Evolutionary conservation across 1,140 invertebrate genomes (phyloP).

Genomic region (Archivesica marissinica): DNA sequence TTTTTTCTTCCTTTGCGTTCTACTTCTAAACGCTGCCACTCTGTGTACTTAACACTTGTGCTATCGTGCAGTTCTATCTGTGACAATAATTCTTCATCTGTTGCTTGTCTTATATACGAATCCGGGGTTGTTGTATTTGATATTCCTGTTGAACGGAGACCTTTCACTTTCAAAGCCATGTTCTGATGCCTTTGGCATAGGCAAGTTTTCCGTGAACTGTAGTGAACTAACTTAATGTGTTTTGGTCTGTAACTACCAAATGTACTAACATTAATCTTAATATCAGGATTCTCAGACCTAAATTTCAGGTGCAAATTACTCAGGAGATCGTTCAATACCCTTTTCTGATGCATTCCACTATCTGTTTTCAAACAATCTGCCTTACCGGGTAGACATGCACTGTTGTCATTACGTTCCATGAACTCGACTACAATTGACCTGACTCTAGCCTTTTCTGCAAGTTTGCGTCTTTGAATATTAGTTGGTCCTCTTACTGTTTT

Average conservation of each 20-base stretch:
- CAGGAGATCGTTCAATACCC: neutral
- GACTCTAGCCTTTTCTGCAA: neutral
- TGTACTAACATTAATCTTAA: neutral
- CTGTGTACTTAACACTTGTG: neutral
- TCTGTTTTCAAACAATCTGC: neutral
- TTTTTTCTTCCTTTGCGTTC: neutral
- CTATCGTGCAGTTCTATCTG: neutral
- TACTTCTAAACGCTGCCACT: neutral
- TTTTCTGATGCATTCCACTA: neutral
- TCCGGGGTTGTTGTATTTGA: neutral
- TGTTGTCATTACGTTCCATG: neutral
- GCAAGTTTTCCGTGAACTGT: neutral
- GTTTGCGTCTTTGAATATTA: neutral
- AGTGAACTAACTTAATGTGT: neutral
- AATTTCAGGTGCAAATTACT: neutral
- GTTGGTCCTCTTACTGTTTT: constrained; percentile 1
- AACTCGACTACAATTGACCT: neutral
- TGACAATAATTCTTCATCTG: neutral
- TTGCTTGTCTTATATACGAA: neutral
- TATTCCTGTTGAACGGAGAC: neutral
- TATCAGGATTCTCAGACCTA: neutral
- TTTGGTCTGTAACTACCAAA: neutral
- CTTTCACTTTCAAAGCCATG: neutral
- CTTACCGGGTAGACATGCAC: neutral
- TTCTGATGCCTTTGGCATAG: neutral